These are phyloP conservation scores for Cercopithecus diana DNA, from an alignment of 2,797 vertebrate species.

Conservation along the genomic window DNA sequence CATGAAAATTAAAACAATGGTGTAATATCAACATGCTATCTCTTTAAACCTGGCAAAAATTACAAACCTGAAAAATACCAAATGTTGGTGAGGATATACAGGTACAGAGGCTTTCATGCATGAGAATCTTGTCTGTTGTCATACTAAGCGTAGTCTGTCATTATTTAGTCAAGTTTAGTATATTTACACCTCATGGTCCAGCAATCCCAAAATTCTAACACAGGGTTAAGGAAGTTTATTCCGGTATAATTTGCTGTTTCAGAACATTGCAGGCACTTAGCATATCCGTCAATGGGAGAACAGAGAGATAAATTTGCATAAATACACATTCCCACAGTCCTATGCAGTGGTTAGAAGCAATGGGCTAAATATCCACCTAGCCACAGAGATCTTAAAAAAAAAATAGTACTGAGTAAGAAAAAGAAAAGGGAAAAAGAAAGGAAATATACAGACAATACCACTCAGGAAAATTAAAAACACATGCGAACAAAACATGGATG, in stretches of 20 bases:
- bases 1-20: slow-evolving; percentile 13
- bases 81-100: not conserved
- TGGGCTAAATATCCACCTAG: not conserved
- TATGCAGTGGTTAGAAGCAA: not conserved
- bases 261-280: not conserved
- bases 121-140: not conserved
- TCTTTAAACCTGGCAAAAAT: not conserved
- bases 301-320: not conserved
- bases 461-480: not conserved
- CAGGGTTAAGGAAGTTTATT: not conserved
- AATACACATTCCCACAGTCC: not conserved
- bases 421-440: not conserved
- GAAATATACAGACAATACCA: not conserved
- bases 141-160: not conserved
- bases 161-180: not conserved
- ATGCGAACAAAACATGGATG: not conserved
- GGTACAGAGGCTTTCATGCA: not conserved
- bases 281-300: not conserved
- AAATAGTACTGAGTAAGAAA: not conserved
- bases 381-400: not conserved
- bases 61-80: not conserved
- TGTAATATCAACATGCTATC: not conserved
- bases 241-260: not conserved
- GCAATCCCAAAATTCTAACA: not conserved
- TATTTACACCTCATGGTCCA: not conserved